Evolutionary conservation across 2,888 invertebrate species (phyloP), one percentile per base, ranked within the genome.

Genomic region (Melolontha melolontha): DNA sequence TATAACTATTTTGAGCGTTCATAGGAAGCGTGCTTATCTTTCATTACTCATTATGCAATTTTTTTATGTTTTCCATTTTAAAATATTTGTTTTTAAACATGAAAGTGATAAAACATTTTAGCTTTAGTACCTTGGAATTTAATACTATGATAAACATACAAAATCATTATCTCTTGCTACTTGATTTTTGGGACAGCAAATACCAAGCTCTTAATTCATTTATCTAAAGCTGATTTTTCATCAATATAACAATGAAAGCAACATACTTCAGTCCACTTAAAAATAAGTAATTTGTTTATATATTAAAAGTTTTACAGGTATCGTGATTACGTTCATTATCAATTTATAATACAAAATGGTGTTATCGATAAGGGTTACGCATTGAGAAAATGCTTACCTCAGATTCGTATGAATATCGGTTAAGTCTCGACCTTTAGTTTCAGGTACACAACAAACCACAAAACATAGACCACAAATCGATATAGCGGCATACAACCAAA

Each of bases 351-450:
- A 64, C 42, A 52, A 64, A 64, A 64, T 44, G 54, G 59, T 59
- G 59, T 59, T 59, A 44, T 59, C 44, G 44, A 14, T 59, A 59
- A 59, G 17, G 44, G 34, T 64, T 51, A 47, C 62, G 16, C 27
- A 63, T 51, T 34, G 41, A 49, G 12, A 11, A 55, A 76, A 79
- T n/a, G n/a, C 59, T 82, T 81, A 82, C 77, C 82, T 81, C 55
- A 70, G 73, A 42, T 89, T 89, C 39, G 91, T 89, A 79, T 92
- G 91, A 89, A 96, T 95, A 82, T 96, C 95, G 80, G 94, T 94
- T 75, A 96, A 85, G 79, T 95, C 94, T 75, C 91, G 91, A 0
- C 96, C 96, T 81, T 94, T 95, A 4, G 96, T 96, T 84, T 96
- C 96, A 0, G 96, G 96, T 7, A 96, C 93, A 80, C 91, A 92